Evolutionary conservation across 2,113 vertebrate species (phyloP).

Genomic region (Carassius auratus): DNA sequence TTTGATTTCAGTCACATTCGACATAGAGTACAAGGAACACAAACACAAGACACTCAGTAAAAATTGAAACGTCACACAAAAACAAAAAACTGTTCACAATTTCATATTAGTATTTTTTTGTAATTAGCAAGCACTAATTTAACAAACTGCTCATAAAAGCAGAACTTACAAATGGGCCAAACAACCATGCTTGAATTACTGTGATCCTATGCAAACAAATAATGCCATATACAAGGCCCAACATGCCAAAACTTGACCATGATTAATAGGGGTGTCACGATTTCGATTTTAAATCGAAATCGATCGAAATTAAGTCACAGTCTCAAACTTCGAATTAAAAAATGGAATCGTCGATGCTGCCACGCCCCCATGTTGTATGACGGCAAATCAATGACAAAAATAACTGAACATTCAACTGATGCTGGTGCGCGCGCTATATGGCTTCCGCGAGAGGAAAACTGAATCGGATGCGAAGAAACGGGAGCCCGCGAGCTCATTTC

Average conservation of each 20-base stretch:
- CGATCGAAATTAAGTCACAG: too few species aligned
- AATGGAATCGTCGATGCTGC: too few species aligned
- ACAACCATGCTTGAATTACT: not conserved
- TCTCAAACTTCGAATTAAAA: too few species aligned
- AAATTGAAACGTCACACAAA: not conserved
- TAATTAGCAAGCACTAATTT: slow-evolving; percentile 50
- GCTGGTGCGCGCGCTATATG: too few species aligned
- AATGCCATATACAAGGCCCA: not conserved
- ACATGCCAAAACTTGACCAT: not conserved
- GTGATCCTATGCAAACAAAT: slow-evolving; percentile 21
- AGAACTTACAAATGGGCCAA: not conserved
- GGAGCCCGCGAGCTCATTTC: too few species aligned
- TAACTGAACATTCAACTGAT: too few species aligned
- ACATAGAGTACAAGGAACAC: slow-evolving; percentile 56
- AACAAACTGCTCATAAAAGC: not conserved
- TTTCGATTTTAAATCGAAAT: too few species aligned
- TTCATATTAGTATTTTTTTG: slow-evolving; percentile 51
- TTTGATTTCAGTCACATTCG: slow-evolving; percentile 72
- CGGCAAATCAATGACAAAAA: too few species aligned
- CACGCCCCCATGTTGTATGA: too few species aligned
- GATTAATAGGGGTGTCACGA: not conserved
- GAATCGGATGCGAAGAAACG: too few species aligned
- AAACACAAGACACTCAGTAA: slow-evolving; percentile 35
- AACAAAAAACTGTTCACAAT: slow-evolving; percentile 56
- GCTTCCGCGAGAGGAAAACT: too few species aligned